Conservation (phyloP, 2,113 vertebrate species). For the Pogonocichla stellata region DNA sequence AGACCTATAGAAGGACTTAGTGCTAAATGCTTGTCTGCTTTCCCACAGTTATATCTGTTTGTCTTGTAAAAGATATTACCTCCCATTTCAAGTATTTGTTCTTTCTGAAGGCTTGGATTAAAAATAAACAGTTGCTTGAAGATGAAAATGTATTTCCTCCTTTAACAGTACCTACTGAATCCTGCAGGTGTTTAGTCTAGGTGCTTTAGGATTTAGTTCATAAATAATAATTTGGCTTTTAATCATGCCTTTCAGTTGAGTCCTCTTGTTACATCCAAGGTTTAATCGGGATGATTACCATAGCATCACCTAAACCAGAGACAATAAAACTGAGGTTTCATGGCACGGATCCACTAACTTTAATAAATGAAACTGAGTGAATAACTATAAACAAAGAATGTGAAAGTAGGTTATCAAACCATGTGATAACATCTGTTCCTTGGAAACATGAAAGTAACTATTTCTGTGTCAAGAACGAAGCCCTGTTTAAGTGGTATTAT, state of each 20-base stretch:
- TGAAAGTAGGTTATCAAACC: slow-evolving; percentile 48
- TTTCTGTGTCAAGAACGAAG: slow-evolving; percentile 36
- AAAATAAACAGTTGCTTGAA: neutral
- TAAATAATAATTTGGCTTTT: slow-evolving; percentile 59
- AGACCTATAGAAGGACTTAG: neutral
- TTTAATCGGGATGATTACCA: neutral
- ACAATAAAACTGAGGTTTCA: slow-evolving; percentile 37
- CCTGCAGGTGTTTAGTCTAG: slow-evolving; percentile 9
- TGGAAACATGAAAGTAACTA: slow-evolving; percentile 54
- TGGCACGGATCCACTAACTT: slow-evolving; percentile 10
- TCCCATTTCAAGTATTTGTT: neutral
- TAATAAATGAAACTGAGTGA: slow-evolving; percentile 44
- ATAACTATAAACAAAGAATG: slow-evolving; percentile 44
- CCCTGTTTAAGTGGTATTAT: slow-evolving; percentile 1
- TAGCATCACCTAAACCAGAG: slow-evolving; percentile 35
- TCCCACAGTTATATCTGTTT: neutral
- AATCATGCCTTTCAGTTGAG: slow-evolving; percentile 33
- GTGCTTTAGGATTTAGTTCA: neutral
- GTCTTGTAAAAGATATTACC: neutral
- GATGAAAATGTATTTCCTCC: neutral
- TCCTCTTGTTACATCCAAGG: neutral
- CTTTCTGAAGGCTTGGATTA: neutral
- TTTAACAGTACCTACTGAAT: slow-evolving; percentile 26
- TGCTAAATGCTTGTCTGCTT: neutral
- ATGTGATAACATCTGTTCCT: slow-evolving; percentile 45